These are phyloP conservation scores for Otus scops DNA, from an alignment of 2,797 vertebrate species.

Conservation along the genomic window DNA sequence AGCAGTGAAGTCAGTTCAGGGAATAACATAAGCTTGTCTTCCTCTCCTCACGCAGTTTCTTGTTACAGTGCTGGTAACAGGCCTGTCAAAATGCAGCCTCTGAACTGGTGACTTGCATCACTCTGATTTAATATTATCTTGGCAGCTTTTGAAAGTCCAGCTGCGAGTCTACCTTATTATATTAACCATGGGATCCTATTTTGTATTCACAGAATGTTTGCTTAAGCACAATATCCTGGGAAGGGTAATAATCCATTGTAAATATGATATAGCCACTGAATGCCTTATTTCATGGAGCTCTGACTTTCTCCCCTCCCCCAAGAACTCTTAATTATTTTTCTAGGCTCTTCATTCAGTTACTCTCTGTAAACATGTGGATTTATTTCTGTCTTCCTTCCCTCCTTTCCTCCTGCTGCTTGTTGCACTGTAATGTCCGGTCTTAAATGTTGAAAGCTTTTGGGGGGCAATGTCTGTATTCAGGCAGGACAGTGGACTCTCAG, in stretches of 20 bases:
- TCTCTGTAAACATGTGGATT: neutral
- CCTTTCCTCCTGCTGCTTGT: neutral
- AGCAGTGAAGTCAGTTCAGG: neutral
- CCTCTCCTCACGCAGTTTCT: neutral
- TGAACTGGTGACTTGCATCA: neutral
- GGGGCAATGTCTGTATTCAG: neutral
- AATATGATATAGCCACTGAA: neutral
- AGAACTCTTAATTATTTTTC: constrained; percentile 24
- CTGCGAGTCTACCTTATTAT: neutral
- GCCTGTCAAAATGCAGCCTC: neutral
- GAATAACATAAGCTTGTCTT: neutral
- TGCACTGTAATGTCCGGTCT: neutral
- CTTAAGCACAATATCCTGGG: constrained; percentile 2
- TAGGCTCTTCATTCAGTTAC: neutral
- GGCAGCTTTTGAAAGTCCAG: neutral
- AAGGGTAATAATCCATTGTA: constrained; percentile 22
- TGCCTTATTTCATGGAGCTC: neutral
- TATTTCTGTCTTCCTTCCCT: neutral
- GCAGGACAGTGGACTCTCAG: neutral
- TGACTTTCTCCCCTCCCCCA: neutral
- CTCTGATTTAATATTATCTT: constrained; percentile 3
- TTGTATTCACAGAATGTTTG: constrained; percentile 26
- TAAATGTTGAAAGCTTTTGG: neutral
- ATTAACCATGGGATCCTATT: neutral
- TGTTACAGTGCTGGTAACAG: neutral